Conservation (phyloP, 2,113 vertebrate genomes). For the Camarhynchus parvulus region DNA sequence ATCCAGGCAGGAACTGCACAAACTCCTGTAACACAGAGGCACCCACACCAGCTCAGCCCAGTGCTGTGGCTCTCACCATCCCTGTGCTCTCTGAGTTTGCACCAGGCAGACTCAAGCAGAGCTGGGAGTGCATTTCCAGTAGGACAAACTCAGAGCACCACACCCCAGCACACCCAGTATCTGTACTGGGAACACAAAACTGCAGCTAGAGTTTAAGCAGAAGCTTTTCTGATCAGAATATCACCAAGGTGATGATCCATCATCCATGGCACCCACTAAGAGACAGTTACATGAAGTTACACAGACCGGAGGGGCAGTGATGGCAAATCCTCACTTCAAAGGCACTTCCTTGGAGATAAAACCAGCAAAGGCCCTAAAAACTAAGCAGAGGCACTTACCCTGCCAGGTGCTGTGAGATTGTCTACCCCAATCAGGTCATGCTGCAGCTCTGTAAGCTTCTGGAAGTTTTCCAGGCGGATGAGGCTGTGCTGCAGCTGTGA, state of each 20-base stretch:
- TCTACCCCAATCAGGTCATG: slow-evolving; percentile 90
- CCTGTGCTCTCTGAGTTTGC: rapidly evolving
- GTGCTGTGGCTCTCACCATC: rapidly evolving
- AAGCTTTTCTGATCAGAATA: background rate
- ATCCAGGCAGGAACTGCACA: background rate
- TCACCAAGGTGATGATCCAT: background rate
- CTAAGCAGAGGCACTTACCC: slow-evolving; percentile 75
- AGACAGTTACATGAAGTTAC: background rate
- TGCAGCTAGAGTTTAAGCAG: background rate
- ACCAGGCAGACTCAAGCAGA: background rate
- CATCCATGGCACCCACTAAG: background rate
- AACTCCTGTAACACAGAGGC: background rate
- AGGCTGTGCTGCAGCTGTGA: slow-evolving; percentile 88
- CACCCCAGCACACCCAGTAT: background rate
- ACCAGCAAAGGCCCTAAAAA: background rate
- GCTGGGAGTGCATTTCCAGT: background rate
- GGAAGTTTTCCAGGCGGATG: slow-evolving; percentile 91
- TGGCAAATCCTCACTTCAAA: background rate
- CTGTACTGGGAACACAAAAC: background rate
- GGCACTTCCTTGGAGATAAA: background rate
- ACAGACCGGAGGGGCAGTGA: rapidly evolving
- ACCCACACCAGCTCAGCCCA: background rate
- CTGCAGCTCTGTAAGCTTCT: slow-evolving; percentile 95
- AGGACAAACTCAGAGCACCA: background rate
- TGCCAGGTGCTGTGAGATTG: slow-evolving; percentile 83